Conservation (phyloP, 2,797 vertebrate species). For the Poeciliopsis turneri region DNA sequence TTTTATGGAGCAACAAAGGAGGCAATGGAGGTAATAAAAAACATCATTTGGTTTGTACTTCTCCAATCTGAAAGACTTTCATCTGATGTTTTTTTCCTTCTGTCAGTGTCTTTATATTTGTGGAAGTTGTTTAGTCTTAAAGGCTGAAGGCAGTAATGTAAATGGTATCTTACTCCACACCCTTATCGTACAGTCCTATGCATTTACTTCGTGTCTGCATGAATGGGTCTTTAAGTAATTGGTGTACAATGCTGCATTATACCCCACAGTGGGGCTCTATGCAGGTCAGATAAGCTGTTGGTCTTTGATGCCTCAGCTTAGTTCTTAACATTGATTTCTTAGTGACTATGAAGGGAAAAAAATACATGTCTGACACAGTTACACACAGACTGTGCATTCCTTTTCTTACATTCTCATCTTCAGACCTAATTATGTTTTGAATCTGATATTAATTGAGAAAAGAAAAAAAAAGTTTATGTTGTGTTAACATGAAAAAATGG, state of each 20-base stretch:
- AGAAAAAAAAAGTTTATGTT: constrained; percentile 1
- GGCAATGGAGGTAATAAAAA: constrained; percentile 71
- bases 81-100: constrained; percentile 65
- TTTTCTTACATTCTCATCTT: constrained; percentile 54
- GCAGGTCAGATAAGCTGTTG: constrained; percentile 78
- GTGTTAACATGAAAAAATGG: constrained; percentile 10
- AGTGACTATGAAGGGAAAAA: constrained; percentile 68
- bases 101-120: constrained; percentile 59
- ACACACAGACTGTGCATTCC: constrained; percentile 64
- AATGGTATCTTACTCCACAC: constrained; percentile 55
- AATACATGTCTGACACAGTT: constrained; percentile 72
- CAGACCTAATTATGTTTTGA: constrained; percentile 19
- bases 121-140: constrained; percentile 68
- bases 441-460: constrained; percentile 19
- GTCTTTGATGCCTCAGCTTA: constrained; percentile 77
- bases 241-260: constrained; percentile 80
- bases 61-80: constrained; percentile 78
- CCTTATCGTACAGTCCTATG: constrained; percentile 71
- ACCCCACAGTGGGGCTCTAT: constrained; percentile 78
- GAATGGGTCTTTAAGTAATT: constrained; percentile 80
- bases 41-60: constrained; percentile 84
- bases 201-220: constrained; percentile 77
- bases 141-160: constrained; percentile 68
- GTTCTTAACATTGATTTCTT: constrained; percentile 74
- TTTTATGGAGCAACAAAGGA: constrained; percentile 84